Percentiles rank a stretch among this genome's conserved stretches.
These are phyloP conservation scores for Epinotia demarniana DNA, from an alignment of 2,888 invertebrate species.

Conservation along the genomic window DNA sequence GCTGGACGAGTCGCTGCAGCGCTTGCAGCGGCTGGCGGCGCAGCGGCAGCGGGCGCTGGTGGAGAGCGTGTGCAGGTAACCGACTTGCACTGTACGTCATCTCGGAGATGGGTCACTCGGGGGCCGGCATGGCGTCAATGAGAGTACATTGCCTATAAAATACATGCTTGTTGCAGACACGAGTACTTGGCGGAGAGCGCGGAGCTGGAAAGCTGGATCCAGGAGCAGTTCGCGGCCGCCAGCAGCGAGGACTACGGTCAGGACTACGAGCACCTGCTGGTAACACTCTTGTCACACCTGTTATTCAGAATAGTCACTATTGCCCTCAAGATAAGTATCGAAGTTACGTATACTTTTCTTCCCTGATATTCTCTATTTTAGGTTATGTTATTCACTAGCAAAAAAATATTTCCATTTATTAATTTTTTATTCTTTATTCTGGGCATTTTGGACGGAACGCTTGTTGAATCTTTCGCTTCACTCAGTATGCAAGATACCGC, in stretches of 20 bases:
- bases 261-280: conserved; percentile 95
- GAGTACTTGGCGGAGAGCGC: conserved; percentile 96
- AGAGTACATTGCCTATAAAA: too few species aligned
- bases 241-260: conserved; percentile 97
- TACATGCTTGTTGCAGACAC: conserved; percentile 81
- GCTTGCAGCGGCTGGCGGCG: neutral
- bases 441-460: too few species aligned
- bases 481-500: neutral
- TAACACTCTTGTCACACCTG: conserved; percentile 58
- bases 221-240: conserved; percentile 94
- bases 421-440: too few species aligned
- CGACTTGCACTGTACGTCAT: too few species aligned
- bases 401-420: too few species aligned
- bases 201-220: conserved; percentile 96
- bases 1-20: conserved; percentile 77
- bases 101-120: too few species aligned
- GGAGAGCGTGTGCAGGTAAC: conserved; percentile 9
- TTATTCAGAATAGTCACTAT: too few species aligned
- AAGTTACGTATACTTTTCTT: too few species aligned
- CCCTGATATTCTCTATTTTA: too few species aligned
- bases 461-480: too few species aligned
- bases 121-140: too few species aligned
- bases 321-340: neutral
- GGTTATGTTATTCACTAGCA: too few species aligned
- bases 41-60: conserved; percentile 3